These are phyloP conservation scores for Drosophila ercepeae DNA, from an alignment of 1,140 invertebrate genomes.

Conservation along the genomic window DNA sequence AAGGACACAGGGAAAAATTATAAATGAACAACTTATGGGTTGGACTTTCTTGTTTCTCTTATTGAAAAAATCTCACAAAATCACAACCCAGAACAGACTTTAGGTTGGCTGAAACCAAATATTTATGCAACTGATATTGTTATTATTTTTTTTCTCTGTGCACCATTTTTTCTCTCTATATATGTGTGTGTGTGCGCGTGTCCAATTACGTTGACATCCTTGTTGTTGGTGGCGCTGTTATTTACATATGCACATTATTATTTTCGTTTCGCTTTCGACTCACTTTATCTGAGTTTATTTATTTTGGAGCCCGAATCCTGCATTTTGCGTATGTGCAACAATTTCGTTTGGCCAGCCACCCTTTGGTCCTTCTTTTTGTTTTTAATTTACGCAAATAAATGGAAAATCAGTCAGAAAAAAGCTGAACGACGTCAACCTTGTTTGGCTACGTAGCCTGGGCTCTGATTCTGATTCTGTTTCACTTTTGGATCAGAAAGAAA, in stretches of 20 bases:
- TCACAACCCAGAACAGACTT: neutral
- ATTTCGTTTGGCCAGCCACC: constrained; percentile 16
- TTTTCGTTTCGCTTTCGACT: constrained; percentile 61
- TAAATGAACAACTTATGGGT: too few species aligned
- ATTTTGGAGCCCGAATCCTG: constrained; percentile 49
- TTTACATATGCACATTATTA: constrained; percentile 80
- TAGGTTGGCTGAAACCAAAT: neutral
- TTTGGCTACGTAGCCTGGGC: constrained; percentile 22
- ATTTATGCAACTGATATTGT: constrained; percentile 1
- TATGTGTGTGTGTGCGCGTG: constrained; percentile 25
- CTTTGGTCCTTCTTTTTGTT: constrained; percentile 10
- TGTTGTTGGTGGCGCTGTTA: constrained; percentile 52
- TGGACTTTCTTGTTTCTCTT: too few species aligned
- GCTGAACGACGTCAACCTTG: constrained; percentile 26
- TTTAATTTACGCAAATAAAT: constrained; percentile 76
- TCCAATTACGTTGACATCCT: constrained; percentile 75
- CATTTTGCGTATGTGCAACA: constrained; percentile 12
- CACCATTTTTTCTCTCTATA: constrained; percentile 18
- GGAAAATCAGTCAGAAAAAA: constrained; percentile 72
- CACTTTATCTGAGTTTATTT: constrained; percentile 76
- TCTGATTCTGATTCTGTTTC: constrained; percentile 14
- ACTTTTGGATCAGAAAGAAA: constrained; percentile 14
- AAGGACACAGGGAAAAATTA: constrained; percentile 3
- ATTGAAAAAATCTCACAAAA: too few species aligned
- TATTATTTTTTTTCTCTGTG: neutral